Evolutionary conservation across 1,140 invertebrate species (phyloP).

Genomic region (Tyrophagus putrescentiae): DNA sequence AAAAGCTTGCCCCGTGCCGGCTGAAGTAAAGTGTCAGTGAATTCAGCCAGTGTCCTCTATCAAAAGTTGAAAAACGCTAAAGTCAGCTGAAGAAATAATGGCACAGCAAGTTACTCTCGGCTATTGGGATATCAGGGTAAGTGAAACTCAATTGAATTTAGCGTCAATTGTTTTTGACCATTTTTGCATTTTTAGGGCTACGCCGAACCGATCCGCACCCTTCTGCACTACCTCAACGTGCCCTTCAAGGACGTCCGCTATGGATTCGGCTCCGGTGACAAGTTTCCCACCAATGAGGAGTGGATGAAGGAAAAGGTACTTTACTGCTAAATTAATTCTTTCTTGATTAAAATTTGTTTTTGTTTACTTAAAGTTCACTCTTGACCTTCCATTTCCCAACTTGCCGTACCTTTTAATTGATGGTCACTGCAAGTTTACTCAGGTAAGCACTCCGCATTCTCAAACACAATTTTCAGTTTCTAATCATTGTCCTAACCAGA

Average conservation of each 20-base stretch:
- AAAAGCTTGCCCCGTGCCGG: too few species aligned
- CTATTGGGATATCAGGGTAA: conserved; percentile 50
- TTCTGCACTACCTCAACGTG: conserved; percentile 50
- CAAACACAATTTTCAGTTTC: conserved; percentile 22
- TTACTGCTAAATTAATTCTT: too few species aligned
- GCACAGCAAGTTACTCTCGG: too few species aligned
- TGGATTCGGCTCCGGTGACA: conserved; percentile 26
- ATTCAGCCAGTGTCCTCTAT: too few species aligned
- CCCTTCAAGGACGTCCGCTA: conserved; percentile 48
- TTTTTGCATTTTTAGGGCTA: too few species aligned
- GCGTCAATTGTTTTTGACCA: too few species aligned
- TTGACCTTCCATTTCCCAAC: conserved; percentile 33
- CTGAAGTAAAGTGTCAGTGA: too few species aligned
- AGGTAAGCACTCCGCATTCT: conserved; percentile 26
- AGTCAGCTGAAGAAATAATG: too few species aligned
- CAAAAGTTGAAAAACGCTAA: too few species aligned
- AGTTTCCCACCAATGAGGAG: conserved; percentile 23
- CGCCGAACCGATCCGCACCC: conserved; percentile 52
- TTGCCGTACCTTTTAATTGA: conserved; percentile 28
- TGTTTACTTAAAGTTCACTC: too few species aligned
- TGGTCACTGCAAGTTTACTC: conserved; percentile 29
- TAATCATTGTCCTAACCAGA: conserved; percentile 30
- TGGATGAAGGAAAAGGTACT: conserved; percentile 32
- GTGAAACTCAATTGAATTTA: too few species aligned
- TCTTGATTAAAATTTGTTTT: too few species aligned